Evolutionary conservation across 2,888 invertebrate genomes (phyloP).

Genomic region (Parochlus steinenii): DNA sequence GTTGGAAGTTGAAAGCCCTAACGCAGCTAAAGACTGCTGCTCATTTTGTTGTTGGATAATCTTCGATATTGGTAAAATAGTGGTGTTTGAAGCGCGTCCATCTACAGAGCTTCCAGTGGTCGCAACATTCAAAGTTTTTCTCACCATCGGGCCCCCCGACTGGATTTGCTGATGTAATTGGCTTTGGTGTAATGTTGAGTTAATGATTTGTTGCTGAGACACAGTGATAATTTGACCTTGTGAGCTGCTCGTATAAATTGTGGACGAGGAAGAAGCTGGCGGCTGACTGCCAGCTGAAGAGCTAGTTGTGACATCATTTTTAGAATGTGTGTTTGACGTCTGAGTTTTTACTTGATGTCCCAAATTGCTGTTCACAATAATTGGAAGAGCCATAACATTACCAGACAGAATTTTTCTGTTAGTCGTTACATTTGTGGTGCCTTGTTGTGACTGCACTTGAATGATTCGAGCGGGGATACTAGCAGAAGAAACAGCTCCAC

Average conservation of each 20-base stretch:
- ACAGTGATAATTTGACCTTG: constrained; percentile 10
- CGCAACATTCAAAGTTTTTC: too few relatives aligned
- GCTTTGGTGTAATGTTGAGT: neutral
- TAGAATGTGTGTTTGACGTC: constrained; percentile 3
- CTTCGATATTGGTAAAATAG: constrained; percentile 26
- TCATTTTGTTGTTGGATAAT: constrained; percentile 23
- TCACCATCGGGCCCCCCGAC: neutral
- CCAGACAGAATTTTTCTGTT: constrained; percentile 22
- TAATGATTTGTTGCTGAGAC: constrained; percentile 7
- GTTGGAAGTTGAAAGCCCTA: constrained; percentile 8
- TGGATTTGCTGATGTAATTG: constrained; percentile 9
- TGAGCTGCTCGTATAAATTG: too few relatives aligned
- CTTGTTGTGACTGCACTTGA: constrained; percentile 26
- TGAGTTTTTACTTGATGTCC: constrained; percentile 7
- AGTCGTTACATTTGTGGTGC: constrained; percentile 24
- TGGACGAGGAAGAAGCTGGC: constrained; percentile 2
- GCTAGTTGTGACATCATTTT: constrained; percentile 5
- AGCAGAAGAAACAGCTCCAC: constrained; percentile 18
- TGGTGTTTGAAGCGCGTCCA: too few relatives aligned
- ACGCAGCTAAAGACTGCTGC: constrained; percentile 12
- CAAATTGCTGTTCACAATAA: constrained; percentile 22
- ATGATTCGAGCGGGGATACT: constrained; percentile 24
- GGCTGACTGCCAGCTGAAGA: constrained; percentile 6
- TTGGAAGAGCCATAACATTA: constrained; percentile 27
- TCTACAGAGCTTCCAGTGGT: too few relatives aligned